Base-by-base conservation (phyloP, 2,113 vertebrate species). In the Gracilinanus agilis region DNA sequence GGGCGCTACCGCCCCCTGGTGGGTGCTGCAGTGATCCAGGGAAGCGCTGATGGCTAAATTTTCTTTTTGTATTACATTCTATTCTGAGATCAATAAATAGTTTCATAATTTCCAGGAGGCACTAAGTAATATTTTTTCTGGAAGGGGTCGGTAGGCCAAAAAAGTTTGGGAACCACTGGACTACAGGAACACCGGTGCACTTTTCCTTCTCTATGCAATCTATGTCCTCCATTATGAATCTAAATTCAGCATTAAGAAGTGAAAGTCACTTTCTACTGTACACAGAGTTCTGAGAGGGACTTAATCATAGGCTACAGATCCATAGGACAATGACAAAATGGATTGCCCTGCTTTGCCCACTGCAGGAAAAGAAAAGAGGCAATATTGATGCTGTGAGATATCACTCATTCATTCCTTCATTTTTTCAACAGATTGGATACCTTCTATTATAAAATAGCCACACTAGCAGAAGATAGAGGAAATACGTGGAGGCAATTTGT, bases 281-380 rank as follows among this genome's bases (percentile, higher is more conserved):
- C 19, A 23, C 67, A 83, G 16, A 83, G 23, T 34, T 83, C n/a
- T 83, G 16, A 83, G 7, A 83, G 19, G 7, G 16, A 21, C 67
- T 40, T 83, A 83, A 34, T 83, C n/a, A 83, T 16, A 83, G 19
- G 13, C 6, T 19, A 83, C n/a, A 9, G 67, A 34, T 83, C 67
- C 67, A 83, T 40, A 40, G 19, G n/a, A 83, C n/a, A 40, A 5
- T 23, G n/a, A 83, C 5, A 40, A 11, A 40, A 75, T 6, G n/a
- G 13, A 34, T 29, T 0, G n/a, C 34, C 67, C n/a, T 83, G n/a
- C 19, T 83, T 83, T 83, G 7, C 34, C 34, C 67, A 83, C 19
- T 83, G n/a, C 67, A 40, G n/a, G n/a, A 7, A 40, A 90, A 93
- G 88, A 24, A 94, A 61, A 91, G 89, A 55, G 16, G 56, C 88